These are phyloP conservation scores for Hydrozoanthus gracilis DNA, from an alignment of 92 coral and sea anemone genomes.

Conservation along the genomic window DNA sequence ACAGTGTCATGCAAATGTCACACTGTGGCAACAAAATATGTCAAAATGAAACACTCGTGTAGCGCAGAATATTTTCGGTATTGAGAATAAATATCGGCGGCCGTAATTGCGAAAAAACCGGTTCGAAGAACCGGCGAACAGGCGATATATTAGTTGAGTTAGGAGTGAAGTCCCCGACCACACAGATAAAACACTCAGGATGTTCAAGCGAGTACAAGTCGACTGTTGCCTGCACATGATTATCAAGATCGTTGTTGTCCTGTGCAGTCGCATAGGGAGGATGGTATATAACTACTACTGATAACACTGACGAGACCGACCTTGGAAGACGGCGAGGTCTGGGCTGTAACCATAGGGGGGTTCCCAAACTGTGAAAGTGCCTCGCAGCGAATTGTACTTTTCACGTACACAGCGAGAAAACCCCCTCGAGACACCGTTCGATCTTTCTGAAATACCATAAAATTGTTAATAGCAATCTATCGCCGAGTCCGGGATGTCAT, in stretches of 20 bases:
- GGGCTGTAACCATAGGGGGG: background rate
- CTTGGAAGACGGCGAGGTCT: background rate
- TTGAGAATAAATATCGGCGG: no score
- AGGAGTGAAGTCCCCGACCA: constrained; percentile 22
- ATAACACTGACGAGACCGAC: background rate
- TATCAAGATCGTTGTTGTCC: background rate
- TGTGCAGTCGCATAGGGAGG: background rate
- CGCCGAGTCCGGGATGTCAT: background rate
- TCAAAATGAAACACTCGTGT: no score
- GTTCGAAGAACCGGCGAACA: background rate
- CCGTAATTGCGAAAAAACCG: no score
- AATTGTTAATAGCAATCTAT: background rate
- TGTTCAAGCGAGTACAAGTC: background rate
- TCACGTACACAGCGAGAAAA: background rate
- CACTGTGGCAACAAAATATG: no score
- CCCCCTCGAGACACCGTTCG: background rate
- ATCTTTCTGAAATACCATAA: background rate
- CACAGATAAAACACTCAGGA: constrained; percentile 10
- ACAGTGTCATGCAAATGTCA: no score
- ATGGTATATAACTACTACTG: background rate
- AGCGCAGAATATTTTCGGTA: no score
- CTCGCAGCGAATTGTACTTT: background rate
- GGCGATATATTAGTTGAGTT: background rate
- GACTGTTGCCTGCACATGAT: no score
- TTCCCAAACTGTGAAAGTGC: background rate